These are phyloP conservation scores for Andricus quercusramuli DNA, from an alignment of 2,888 invertebrate genomes.

Conservation along the genomic window DNA sequence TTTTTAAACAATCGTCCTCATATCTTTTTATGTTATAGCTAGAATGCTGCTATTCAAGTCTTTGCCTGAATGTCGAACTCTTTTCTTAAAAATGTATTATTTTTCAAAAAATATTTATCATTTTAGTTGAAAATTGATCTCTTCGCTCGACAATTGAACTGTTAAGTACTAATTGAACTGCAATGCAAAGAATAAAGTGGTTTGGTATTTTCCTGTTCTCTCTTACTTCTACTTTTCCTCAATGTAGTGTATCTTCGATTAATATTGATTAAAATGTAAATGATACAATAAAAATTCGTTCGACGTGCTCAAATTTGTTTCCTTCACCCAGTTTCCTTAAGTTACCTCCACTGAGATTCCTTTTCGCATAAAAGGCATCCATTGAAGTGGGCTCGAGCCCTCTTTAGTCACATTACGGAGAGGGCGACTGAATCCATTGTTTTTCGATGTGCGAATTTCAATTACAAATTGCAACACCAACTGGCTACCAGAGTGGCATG, in stretches of 20 bases:
- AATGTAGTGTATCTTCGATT: neutral
- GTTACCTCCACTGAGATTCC: slow-evolving; percentile 4
- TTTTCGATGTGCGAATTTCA: slow-evolving; percentile 49
- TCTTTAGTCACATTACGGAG: slow-evolving; percentile 15
- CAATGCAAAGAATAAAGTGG: too few relatives aligned
- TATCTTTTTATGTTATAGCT: too few relatives aligned
- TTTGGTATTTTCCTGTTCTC: neutral
- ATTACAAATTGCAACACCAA: slow-evolving; percentile 45
- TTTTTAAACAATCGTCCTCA: too few relatives aligned
- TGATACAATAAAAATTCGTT: neutral
- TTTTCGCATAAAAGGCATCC: slow-evolving; percentile 16
- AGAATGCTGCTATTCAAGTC: too few relatives aligned
- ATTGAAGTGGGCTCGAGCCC: slow-evolving; percentile 15
- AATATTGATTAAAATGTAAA: neutral
- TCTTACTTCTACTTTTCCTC: neutral
- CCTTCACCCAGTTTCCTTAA: slow-evolving; percentile 4
- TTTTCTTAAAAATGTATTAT: too few relatives aligned
- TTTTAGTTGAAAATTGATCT: too few relatives aligned
- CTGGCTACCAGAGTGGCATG: slow-evolving; percentile 30
- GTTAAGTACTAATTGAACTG: too few relatives aligned
- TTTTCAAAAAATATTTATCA: too few relatives aligned
- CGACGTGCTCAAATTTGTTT: neutral
- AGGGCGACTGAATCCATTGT: slow-evolving; percentile 33
- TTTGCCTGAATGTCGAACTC: too few relatives aligned
- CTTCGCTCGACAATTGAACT: too few relatives aligned